Conservation (phyloP, 2,113 vertebrate genomes). For the Phalacrocorax pelagicus region DNA sequence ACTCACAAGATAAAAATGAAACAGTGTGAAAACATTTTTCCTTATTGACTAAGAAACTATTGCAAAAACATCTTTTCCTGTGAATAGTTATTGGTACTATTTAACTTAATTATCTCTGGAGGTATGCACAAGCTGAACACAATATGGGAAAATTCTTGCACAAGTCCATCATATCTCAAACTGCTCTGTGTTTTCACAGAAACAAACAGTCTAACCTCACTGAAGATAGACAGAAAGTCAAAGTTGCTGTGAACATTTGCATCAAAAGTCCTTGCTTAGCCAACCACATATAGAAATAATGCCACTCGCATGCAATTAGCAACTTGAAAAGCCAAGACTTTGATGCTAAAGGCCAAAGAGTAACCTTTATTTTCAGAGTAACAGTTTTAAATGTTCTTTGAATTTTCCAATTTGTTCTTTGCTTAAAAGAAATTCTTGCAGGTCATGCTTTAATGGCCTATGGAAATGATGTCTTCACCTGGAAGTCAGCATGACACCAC, state of each 20-base stretch:
- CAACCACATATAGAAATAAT: background rate
- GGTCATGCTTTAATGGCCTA: background rate
- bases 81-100: background rate
- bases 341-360: background rate
- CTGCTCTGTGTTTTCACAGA: background rate
- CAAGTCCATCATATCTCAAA: background rate
- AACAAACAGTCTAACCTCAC: background rate
- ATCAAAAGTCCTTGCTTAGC: background rate
- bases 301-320: background rate
- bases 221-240: background rate
- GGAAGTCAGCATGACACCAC: background rate
- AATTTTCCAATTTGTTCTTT: background rate
- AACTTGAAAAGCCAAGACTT: background rate
- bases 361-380: background rate
- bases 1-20: background rate
- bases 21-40: background rate
- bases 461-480: background rate
- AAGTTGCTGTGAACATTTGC: background rate
- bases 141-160: background rate
- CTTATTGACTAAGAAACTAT: background rate
- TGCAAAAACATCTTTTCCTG: conserved; percentile 8
- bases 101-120: background rate
- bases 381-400: background rate
- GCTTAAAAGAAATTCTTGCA: background rate
- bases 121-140: background rate